Percentiles rank a stretch among this genome's conserved stretches.
These are phyloP conservation scores for Carettochelys insculpta DNA, from an alignment of 2,113 vertebrate genomes.

Conservation along the genomic window DNA sequence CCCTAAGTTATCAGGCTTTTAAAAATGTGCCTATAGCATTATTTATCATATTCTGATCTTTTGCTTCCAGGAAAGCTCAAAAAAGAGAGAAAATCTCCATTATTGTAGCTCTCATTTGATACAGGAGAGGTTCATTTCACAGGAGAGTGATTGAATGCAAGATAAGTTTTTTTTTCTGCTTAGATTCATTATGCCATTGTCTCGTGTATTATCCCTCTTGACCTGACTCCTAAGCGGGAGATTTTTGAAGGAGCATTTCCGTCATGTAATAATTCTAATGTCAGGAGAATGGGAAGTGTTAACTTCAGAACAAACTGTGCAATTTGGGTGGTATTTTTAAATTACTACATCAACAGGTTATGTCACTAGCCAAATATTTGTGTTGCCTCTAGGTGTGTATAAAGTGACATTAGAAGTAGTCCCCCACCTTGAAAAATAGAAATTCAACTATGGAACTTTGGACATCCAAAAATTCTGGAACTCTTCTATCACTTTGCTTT, in stretches of 20 bases:
- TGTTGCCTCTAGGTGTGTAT: not conserved
- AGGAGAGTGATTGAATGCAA: not conserved
- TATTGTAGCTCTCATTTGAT: not conserved
- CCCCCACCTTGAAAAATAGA: not conserved
- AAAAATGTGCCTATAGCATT: not conserved
- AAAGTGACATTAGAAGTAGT: not conserved
- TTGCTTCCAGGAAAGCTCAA: not conserved
- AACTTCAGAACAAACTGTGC: not conserved
- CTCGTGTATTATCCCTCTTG: not conserved
- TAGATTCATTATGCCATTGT: not conserved
- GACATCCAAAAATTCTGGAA: not conserved
- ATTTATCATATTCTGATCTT: not conserved
- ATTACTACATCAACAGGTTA: not conserved
- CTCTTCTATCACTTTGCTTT: fast-evolving
- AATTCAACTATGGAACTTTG: not conserved
- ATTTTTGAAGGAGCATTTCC: not conserved
- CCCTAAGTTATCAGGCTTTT: not conserved
- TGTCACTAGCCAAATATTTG: not conserved
- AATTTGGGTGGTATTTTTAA: not conserved
- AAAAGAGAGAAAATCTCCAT: not conserved
- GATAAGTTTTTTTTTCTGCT: not conserved
- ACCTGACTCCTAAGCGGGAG: not conserved
- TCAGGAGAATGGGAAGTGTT: not conserved
- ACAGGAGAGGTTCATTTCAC: not conserved
- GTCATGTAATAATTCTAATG: not conserved